These are phyloP conservation scores for Tenebrio molitor DNA, from an alignment of 1,140 invertebrate genomes.

Conservation along the genomic window DNA sequence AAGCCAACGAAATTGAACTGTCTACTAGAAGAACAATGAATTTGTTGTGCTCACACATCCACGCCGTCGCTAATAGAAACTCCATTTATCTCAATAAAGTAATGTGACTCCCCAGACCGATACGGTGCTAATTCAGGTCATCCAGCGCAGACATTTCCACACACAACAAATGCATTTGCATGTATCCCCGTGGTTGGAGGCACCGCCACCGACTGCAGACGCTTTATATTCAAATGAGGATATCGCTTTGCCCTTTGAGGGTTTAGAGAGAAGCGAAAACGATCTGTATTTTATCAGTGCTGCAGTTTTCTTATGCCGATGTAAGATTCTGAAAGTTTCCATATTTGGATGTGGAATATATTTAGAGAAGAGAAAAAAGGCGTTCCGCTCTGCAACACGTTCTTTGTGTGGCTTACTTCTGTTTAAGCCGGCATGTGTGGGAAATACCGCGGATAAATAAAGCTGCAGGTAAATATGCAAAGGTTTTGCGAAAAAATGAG, in stretches of 20 bases:
- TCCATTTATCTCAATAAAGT: slow-evolving; percentile 7
- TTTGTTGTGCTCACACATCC: too few species aligned
- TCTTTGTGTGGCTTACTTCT: too few species aligned
- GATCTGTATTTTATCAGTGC: slow-evolving; percentile 29
- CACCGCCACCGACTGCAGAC: slow-evolving; percentile 1
- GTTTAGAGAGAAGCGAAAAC: slow-evolving; percentile 28
- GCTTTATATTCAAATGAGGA: slow-evolving; percentile 33
- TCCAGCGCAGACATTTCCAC: not conserved
- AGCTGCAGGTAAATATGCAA: too few species aligned
- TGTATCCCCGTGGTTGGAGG: not conserved
- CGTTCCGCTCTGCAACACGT: too few species aligned
- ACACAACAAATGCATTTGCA: slow-evolving; percentile 18
- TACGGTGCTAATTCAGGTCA: slow-evolving; percentile 13
- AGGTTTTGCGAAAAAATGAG: too few species aligned
- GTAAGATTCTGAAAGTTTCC: slow-evolving; percentile 18
- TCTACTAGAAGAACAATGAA: not conserved
- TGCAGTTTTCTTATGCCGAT: slow-evolving; percentile 13
- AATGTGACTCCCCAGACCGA: not conserved
- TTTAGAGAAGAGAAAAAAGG: too few species aligned
- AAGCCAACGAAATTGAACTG: not conserved
- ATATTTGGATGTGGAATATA: slow-evolving; percentile 5
- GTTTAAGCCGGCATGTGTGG: too few species aligned
- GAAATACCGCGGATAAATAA: too few species aligned
- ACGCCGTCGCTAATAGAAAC: not conserved
- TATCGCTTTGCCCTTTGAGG: slow-evolving; percentile 35